These are phyloP conservation scores for Erythrolamprus reginae DNA, from an alignment of 2,113 vertebrate species.

Conservation along the genomic window DNA sequence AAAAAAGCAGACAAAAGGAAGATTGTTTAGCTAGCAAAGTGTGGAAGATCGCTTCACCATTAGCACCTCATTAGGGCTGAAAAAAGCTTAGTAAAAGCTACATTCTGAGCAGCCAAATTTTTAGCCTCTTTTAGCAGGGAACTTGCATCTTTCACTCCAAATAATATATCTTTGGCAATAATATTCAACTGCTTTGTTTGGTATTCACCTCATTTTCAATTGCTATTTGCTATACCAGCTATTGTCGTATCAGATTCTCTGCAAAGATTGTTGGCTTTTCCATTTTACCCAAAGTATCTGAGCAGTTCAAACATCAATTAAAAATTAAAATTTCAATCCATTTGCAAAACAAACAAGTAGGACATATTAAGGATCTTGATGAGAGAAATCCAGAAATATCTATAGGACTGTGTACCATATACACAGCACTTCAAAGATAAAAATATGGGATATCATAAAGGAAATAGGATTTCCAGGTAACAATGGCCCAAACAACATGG, in stretches of 20 bases:
- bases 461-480: background rate
- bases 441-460: background rate
- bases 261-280: background rate
- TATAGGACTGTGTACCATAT: background rate
- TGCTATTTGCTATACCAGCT: background rate
- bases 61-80: no score
- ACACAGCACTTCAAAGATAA: background rate
- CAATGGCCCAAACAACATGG: background rate
- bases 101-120: no score
- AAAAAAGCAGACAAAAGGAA: no score
- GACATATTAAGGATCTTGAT: background rate
- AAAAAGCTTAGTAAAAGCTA: no score
- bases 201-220: background rate
- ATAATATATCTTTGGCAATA: background rate
- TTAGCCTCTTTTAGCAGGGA: no score
- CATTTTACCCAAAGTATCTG: background rate
- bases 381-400: background rate
- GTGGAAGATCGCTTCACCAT: no score
- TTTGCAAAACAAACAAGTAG: background rate
- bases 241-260: background rate
- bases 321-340: background rate
- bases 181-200: background rate
- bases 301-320: background rate
- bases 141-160: no score
- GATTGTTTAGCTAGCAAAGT: no score